A percentile compares a stretch with the other conserved stretches of the same genome.
Evolutionary conservation across 2,888 invertebrate genomes (phyloP).

Genomic region (Malthinus flaveolus): DNA sequence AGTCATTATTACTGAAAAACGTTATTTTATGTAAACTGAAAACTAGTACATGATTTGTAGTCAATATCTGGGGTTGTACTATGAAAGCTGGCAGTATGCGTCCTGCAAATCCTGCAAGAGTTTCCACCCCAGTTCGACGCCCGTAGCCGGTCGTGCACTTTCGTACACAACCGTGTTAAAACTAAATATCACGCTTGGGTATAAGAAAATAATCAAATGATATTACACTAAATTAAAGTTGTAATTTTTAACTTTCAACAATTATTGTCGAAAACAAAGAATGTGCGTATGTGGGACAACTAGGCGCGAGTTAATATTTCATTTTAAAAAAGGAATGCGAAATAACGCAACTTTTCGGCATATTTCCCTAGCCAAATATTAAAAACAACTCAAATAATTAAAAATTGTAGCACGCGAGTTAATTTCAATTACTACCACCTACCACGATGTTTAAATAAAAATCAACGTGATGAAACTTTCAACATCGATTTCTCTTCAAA

Average conservation of each 20-base stretch:
- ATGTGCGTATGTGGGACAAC: too few relatives aligned
- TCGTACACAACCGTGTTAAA: conserved; percentile 12
- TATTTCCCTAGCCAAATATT: too few relatives aligned
- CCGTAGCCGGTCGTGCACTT: conserved; percentile 1
- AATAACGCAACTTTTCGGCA: too few relatives aligned
- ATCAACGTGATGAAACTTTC: too few relatives aligned
- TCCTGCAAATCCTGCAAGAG: conserved; percentile 20
- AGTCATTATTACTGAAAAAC: conserved; percentile 33
- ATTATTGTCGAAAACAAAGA: too few relatives aligned
- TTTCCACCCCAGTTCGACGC: conserved; percentile 22
- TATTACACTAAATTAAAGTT: background rate
- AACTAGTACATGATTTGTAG: conserved; percentile 19
- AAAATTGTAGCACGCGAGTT: too few relatives aligned
- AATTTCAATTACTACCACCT: too few relatives aligned
- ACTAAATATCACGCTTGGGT: conserved; percentile 8
- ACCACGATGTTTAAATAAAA: too few relatives aligned
- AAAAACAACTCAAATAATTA: too few relatives aligned
- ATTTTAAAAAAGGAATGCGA: too few relatives aligned
- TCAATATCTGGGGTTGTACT: conserved; percentile 26
- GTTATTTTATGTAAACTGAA: conserved; percentile 9
- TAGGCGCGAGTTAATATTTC: too few relatives aligned
- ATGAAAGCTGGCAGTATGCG: conserved; percentile 17
- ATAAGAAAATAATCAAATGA: conserved; percentile 13
- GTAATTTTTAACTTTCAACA: background rate
- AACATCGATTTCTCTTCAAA: too few relatives aligned